Conservation (phyloP, 2,113 vertebrate species). For the Cyprichromis sp. region DNA sequence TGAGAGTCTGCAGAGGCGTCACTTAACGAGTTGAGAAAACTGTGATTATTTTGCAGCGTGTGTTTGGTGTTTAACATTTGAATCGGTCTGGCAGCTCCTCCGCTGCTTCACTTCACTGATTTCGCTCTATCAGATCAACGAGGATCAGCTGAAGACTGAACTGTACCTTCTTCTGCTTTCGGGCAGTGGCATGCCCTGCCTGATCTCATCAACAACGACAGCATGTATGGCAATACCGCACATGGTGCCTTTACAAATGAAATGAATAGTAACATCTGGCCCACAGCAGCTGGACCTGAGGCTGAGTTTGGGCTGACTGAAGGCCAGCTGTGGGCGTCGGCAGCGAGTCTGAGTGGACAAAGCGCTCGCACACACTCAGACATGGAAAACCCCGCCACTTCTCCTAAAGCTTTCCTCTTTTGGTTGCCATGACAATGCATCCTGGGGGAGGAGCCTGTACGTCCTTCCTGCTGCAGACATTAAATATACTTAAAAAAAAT, state of each 20-base stretch:
- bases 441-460: not conserved
- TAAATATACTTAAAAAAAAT: not conserved
- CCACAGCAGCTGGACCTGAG: not conserved
- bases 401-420: not conserved
- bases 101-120: not conserved
- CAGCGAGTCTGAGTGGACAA: not conserved
- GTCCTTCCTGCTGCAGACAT: not conserved
- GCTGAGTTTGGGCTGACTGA: not conserved
- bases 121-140: not conserved
- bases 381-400: not conserved
- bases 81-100: not conserved
- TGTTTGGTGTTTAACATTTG: not conserved
- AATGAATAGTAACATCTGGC: rapidly evolving
- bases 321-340: not conserved
- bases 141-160: not conserved
- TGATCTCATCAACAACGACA: not conserved
- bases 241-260: not conserved
- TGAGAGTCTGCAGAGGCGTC: not conserved
- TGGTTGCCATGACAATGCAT: not conserved
- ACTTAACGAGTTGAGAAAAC: not conserved
- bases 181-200: not conserved
- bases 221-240: rapidly evolving
- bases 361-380: not conserved
- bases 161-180: not conserved
- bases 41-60: not conserved